Percentiles rank a stretch among this genome's conserved stretches.
Evolutionary conservation across 2,888 invertebrate genomes (phyloP).

Genomic region (Pseudococcus jackbeardsleyi): DNA sequence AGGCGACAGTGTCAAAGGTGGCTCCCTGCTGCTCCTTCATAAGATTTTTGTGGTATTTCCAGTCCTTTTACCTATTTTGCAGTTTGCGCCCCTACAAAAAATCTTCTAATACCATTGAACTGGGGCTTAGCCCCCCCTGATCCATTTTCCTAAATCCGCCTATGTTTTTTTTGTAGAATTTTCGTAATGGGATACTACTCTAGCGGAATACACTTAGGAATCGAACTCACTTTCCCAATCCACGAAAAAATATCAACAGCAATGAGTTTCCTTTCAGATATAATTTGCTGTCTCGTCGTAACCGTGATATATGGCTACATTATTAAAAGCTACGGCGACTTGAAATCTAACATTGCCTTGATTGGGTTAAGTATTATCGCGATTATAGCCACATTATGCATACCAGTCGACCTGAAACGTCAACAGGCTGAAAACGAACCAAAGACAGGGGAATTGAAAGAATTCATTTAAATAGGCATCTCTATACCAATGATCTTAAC

Average conservation of each 20-base stretch:
- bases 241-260: conserved; percentile 49
- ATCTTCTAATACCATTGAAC: too few relatives aligned
- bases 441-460: background rate
- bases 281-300: background rate
- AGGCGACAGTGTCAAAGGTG: too few relatives aligned
- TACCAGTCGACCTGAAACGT: conserved; percentile 48
- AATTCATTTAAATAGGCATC: background rate
- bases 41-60: too few relatives aligned
- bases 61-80: too few relatives aligned
- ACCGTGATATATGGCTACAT: background rate
- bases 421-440: conserved; percentile 41
- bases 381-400: background rate
- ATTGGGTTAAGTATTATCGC: background rate
- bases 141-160: too few relatives aligned
- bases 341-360: background rate
- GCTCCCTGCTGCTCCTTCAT: too few relatives aligned
- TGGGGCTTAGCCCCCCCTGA: too few relatives aligned
- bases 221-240: conserved; percentile 58
- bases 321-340: background rate
- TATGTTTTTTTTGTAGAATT: conserved; percentile 56
- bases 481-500: background rate
- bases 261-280: background rate
- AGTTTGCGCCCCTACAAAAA: too few relatives aligned
- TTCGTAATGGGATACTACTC: conserved; percentile 49
- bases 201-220: conserved; percentile 49